These are phyloP conservation scores for Leucoraja ocellata DNA, from an alignment of 2,797 vertebrate genomes.

Conservation along the genomic window DNA sequence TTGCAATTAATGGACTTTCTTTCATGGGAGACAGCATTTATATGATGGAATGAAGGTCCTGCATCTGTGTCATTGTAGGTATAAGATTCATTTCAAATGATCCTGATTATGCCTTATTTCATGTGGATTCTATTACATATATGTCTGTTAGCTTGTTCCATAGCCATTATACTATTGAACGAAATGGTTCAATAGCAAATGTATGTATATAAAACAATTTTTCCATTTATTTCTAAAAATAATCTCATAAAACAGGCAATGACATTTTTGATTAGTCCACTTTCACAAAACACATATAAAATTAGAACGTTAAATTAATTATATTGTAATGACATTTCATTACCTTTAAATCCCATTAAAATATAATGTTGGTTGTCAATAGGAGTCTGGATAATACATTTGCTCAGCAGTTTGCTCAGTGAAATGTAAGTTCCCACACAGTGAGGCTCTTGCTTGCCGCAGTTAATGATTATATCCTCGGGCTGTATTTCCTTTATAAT, in stretches of 20 bases:
- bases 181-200: background rate
- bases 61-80: no score
- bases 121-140: no score
- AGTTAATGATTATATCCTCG: constrained; percentile 31
- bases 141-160: no score
- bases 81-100: no score
- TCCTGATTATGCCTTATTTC: no score
- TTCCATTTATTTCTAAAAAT: background rate
- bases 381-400: background rate
- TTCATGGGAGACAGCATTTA: no score
- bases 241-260: background rate
- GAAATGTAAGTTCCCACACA: constrained; percentile 14
- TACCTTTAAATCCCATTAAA: background rate
- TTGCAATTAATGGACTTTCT: no score
- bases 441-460: background rate
- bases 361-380: background rate
- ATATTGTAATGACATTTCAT: background rate
- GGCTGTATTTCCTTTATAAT: background rate
- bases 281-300: background rate
- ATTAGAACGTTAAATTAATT: constrained; percentile 18
- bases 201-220: background rate
- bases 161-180: background rate
- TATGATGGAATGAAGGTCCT: no score
- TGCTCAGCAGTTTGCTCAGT: background rate
- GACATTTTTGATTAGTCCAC: background rate